Evolutionary conservation across 2,113 vertebrate genomes (phyloP).

Genomic region (Theristicus caerulescens): DNA sequence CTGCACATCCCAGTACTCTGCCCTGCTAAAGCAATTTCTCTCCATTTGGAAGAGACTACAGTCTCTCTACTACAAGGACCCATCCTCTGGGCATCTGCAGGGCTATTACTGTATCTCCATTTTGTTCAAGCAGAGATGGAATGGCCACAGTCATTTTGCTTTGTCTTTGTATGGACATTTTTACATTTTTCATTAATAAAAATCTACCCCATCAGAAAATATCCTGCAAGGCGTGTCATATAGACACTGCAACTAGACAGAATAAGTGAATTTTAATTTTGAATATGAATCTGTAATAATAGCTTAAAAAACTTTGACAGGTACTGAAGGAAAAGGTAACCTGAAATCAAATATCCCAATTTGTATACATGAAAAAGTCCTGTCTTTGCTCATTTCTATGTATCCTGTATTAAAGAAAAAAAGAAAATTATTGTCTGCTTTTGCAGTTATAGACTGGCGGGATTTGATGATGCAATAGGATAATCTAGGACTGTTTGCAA

Average conservation of each 20-base stretch:
- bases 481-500: not conserved
- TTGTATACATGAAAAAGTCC: not conserved
- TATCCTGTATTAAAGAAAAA: not conserved
- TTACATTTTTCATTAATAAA: not conserved
- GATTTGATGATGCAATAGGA: not conserved
- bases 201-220: not conserved
- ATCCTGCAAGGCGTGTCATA: not conserved
- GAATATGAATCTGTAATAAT: not conserved
- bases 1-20: fast-evolving
- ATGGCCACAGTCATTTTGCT: not conserved
- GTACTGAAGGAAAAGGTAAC: not conserved
- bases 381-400: not conserved
- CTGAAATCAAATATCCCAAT: not conserved
- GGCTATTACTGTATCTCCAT: not conserved
- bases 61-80: not conserved
- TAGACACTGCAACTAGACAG: not conserved
- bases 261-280: not conserved
- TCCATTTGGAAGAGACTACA: not conserved
- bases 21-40: not conserved
- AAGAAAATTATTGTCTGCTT: not conserved
- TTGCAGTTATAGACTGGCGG: not conserved
- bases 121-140: not conserved
- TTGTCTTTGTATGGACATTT: not conserved
- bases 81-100: not conserved
- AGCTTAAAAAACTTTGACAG: not conserved